These are phyloP conservation scores for Venusia cambrica DNA, from an alignment of 2,888 invertebrate genomes.

Conservation along the genomic window DNA sequence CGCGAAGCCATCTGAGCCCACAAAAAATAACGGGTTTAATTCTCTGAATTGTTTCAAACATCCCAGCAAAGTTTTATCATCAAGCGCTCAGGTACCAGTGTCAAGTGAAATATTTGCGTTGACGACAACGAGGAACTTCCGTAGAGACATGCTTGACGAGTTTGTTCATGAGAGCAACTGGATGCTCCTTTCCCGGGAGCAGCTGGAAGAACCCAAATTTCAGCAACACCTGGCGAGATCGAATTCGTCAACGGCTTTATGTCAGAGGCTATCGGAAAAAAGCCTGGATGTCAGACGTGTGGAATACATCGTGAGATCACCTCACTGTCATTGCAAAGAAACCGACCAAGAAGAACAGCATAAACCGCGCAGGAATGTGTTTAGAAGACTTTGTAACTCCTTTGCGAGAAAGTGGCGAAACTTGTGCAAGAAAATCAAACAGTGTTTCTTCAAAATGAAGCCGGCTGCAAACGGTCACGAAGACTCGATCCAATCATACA, in stretches of 20 bases:
- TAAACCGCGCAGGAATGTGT: constrained; percentile 32
- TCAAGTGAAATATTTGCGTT: constrained; percentile 55
- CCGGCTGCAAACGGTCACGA: constrained; percentile 20
- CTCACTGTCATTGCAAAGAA: constrained; percentile 59
- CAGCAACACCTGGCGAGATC: constrained; percentile 50
- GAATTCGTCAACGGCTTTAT: constrained; percentile 49
- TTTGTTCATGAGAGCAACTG: constrained; percentile 66
- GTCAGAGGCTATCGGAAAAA: constrained; percentile 46
- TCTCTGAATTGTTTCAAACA: constrained; percentile 32
- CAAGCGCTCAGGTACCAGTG: constrained; percentile 31
- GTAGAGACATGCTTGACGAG: constrained; percentile 52
- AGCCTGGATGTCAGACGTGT: constrained; percentile 39
- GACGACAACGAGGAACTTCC: constrained; percentile 65
- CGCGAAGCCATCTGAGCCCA: constrained; percentile 62
- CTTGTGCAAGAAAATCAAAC: constrained; percentile 40
- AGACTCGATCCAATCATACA: constrained; percentile 39
- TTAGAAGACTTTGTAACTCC: constrained; percentile 35
- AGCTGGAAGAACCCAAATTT: constrained; percentile 57
- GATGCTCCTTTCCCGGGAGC: constrained; percentile 57
- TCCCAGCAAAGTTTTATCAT: constrained; percentile 25
- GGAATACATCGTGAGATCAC: constrained; percentile 51
- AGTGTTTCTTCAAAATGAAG: constrained; percentile 33
- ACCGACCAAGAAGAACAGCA: constrained; percentile 34
- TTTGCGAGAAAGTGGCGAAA: constrained; percentile 33
- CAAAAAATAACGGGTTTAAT: constrained; percentile 39